phyloP scores from a whole-genome alignment of 2,888 invertebrate species.

The Emmelina monodactyla region DNA sequence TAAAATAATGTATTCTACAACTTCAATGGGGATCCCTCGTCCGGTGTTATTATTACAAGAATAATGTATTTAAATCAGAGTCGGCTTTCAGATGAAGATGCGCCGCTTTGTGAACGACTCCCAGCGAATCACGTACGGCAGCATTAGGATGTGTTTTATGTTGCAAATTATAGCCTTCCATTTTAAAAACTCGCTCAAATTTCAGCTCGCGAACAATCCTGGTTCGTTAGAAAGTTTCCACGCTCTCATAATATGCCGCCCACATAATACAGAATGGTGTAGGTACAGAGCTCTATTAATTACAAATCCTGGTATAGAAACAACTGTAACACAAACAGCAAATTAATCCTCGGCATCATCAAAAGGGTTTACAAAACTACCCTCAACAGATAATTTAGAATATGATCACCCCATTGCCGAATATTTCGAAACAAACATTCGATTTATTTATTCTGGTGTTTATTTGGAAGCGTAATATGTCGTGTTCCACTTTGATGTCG shows the following conservation, averaged over 20 bases:
- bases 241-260: slow-evolving; percentile 7
- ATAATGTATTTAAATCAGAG: slow-evolving; percentile 65
- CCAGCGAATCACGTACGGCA: slow-evolving; percentile 62
- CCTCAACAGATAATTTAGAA: slow-evolving; percentile 55
- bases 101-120: slow-evolving; percentile 50
- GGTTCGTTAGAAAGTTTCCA: slow-evolving; percentile 55
- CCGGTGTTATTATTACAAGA: slow-evolving; percentile 62
- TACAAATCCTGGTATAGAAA: slow-evolving; percentile 36
- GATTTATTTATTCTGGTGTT: slow-evolving; percentile 64
- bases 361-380: slow-evolving; percentile 53
- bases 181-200: slow-evolving; percentile 51
- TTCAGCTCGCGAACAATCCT: slow-evolving; percentile 43
- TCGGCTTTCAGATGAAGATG: slow-evolving; percentile 61
- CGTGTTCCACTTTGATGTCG: slow-evolving; percentile 66
- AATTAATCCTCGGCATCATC: slow-evolving; percentile 49
- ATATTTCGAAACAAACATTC: slow-evolving; percentile 62
- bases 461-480: slow-evolving; percentile 65
- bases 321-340: slow-evolving; percentile 39
- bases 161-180: slow-evolving; percentile 61
- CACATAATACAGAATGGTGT: background rate
- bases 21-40: slow-evolving; percentile 60
- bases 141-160: slow-evolving; percentile 65
- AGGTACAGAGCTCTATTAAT: slow-evolving; percentile 29
- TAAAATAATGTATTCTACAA: slow-evolving; percentile 65
- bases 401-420: slow-evolving; percentile 58